These are phyloP conservation scores for Lumbricus terrestris DNA, from an alignment of 2,888 invertebrate species.

Conservation along the genomic window DNA sequence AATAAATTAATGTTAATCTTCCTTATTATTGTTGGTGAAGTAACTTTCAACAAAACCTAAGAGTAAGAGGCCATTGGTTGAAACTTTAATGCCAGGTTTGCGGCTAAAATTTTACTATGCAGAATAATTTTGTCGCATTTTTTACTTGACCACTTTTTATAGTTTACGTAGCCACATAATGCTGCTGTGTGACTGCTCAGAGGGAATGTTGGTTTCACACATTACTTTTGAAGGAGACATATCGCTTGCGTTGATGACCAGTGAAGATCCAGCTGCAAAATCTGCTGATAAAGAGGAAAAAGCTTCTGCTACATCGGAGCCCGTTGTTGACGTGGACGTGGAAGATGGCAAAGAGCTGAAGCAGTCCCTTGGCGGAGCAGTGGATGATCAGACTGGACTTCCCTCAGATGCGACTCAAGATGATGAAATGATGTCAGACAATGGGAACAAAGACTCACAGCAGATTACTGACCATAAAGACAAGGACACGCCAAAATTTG, in stretches of 20 bases:
- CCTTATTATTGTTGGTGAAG: no score
- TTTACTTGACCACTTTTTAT: no score
- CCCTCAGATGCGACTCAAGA: background rate
- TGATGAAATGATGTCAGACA: background rate
- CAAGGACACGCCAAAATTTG: background rate
- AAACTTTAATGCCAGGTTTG: no score
- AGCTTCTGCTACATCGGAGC: background rate
- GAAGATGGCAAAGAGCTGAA: background rate
- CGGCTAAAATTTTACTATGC: no score
- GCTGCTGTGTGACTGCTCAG: no score
- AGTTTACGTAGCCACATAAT: no score
- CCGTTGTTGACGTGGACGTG: background rate
- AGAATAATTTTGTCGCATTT: no score
- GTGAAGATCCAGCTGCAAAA: background rate
- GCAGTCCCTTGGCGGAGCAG: background rate
- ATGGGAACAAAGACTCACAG: background rate
- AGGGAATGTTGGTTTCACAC: no score
- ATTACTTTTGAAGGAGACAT: background rate
- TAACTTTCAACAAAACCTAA: no score
- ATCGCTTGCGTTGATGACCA: background rate
- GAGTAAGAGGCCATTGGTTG: no score
- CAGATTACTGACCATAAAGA: background rate
- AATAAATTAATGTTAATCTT: no score
- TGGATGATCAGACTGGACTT: background rate
- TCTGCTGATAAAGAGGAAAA: background rate